Evolutionary conservation across 1,140 invertebrate genomes (phyloP).

Genomic region (Limonius californicus): DNA sequence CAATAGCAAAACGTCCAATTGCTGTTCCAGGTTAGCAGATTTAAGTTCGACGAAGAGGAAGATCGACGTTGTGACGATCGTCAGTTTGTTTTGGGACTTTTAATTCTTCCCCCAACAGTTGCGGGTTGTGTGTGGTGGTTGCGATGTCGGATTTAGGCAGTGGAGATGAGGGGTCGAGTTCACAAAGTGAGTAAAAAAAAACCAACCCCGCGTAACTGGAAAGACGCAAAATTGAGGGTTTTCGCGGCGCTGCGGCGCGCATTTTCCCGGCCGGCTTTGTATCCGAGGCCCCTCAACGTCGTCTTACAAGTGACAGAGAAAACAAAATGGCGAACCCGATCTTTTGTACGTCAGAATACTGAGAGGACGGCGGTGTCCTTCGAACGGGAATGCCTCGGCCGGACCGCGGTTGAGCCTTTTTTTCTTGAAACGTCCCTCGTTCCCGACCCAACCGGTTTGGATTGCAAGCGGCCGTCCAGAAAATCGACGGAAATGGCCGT

Average conservation of each 20-base stretch:
- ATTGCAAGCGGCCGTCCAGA: too few relatives aligned
- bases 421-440: too few relatives aligned
- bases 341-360: background rate
- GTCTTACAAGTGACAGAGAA: slow-evolving; percentile 11
- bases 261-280: background rate
- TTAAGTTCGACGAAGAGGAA: too few relatives aligned
- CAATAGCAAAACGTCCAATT: too few relatives aligned
- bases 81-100: slow-evolving; percentile 36
- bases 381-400: too few relatives aligned
- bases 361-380: too few relatives aligned
- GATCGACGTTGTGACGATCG: background rate
- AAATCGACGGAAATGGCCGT: background rate
- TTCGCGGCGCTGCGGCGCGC: too few relatives aligned
- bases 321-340: slow-evolving; percentile 10
- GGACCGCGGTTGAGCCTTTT: too few relatives aligned
- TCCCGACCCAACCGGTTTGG: too few relatives aligned
- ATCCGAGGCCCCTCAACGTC: background rate
- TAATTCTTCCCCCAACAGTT: slow-evolving; percentile 40
- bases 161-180: slow-evolving; percentile 66
- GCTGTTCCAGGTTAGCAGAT: too few relatives aligned
- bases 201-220: background rate
- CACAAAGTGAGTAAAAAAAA: slow-evolving; percentile 60
- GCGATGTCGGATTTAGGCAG: slow-evolving; percentile 70
- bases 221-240: background rate
- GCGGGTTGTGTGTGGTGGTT: slow-evolving; percentile 49